A percentile compares a stretch with the other conserved stretches of the same genome.
phyloP scores from a whole-genome alignment of 2,113 vertebrate genomes.

The Peromyscus leucopus region DNA sequence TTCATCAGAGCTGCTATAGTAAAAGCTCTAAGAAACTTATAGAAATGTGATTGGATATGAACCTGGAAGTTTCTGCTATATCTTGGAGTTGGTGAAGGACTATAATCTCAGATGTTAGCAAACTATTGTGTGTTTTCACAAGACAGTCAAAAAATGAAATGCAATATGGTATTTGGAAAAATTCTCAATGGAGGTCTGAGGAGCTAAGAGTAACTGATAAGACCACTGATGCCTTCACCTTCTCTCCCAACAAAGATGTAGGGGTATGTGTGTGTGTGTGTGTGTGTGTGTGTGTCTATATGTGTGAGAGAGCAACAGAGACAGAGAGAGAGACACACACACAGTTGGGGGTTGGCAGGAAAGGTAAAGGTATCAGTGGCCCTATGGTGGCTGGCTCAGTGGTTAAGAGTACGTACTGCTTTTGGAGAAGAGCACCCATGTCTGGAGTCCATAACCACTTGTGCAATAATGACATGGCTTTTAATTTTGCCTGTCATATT shows the following conservation, averaged over 20 bases:
- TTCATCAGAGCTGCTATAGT: neutral
- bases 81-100: slow-evolving; percentile 34
- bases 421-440: neutral
- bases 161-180: neutral
- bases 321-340: neutral
- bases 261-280: too few relatives aligned
- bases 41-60: slow-evolving; percentile 62
- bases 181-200: neutral
- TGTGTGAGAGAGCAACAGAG: neutral
- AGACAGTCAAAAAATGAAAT: slow-evolving; percentile 41
- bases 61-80: slow-evolving; percentile 66
- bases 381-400: neutral
- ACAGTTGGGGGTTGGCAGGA: neutral
- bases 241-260: neutral
- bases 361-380: neutral
- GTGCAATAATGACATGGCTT: neutral
- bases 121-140: neutral
- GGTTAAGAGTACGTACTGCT: neutral
- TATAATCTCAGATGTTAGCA: slow-evolving; percentile 29
- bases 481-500: neutral
- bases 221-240: neutral
- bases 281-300: neutral
- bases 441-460: neutral
- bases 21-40: slow-evolving; percentile 63
- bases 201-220: neutral